Percentiles rank a stretch among this genome's conserved stretches.
phyloP scores from a whole-genome alignment of 2,113 vertebrate genomes.

The Rhegmatorhina hoffmannsi region DNA sequence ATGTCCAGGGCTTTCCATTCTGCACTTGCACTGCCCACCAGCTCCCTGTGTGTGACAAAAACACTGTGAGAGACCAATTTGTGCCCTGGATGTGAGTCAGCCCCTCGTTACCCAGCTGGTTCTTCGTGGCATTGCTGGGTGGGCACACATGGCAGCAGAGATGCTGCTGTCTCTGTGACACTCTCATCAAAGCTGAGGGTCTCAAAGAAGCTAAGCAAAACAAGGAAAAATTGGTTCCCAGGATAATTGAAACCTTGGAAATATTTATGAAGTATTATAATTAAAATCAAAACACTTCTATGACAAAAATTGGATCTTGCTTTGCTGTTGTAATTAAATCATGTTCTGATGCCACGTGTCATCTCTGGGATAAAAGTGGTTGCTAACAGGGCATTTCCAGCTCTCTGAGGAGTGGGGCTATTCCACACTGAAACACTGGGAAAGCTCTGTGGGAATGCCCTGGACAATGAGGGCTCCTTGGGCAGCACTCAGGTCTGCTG shows the following conservation, averaged over 20 bases:
- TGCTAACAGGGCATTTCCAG: neutral
- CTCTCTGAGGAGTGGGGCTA: neutral
- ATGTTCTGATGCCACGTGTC: accelerated
- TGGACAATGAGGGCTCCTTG: neutral
- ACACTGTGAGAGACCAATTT: accelerated
- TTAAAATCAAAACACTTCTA: neutral
- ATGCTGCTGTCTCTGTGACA: neutral
- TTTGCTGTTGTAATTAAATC: neutral
- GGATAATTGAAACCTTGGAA: neutral
- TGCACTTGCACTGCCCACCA: neutral
- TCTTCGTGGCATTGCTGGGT: accelerated
- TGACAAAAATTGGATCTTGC: neutral
- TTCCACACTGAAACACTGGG: neutral
- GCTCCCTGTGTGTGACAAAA: neutral
- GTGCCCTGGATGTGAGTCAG: neutral
- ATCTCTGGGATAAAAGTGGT: neutral
- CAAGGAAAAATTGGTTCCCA: neutral
- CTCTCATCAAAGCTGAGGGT: neutral
- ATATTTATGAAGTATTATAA: neutral
- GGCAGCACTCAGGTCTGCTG: neutral
- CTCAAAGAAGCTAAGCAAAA: neutral
- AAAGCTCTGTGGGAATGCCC: neutral
- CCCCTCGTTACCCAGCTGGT: neutral
- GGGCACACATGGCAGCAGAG: accelerated
- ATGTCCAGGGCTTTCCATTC: neutral